A percentile compares a stretch with the other conserved stretches of the same genome.
phyloP scores from a whole-genome alignment of 2,888 invertebrate genomes.

The Endomychus coccineus region DNA sequence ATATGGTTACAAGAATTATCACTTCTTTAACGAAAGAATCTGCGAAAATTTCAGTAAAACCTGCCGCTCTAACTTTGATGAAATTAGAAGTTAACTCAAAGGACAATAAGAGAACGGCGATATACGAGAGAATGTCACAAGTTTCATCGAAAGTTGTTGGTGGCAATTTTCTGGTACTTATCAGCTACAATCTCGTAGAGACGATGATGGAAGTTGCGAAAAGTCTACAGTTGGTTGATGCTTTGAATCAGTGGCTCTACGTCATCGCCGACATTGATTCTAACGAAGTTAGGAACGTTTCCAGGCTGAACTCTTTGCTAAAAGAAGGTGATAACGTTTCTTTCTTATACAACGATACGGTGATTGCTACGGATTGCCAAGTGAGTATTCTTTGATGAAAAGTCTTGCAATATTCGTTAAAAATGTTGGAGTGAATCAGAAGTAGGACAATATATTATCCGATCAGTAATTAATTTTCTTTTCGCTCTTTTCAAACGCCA shows the following conservation, averaged over 20 bases:
- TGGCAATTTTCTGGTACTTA: slow-evolving; percentile 53
- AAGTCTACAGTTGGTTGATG: slow-evolving; percentile 57
- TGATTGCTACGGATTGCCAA: slow-evolving; percentile 47
- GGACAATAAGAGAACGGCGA: slow-evolving; percentile 29
- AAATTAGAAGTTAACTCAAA: slow-evolving; percentile 28
- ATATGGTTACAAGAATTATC: slow-evolving; percentile 59
- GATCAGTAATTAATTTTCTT: no score
- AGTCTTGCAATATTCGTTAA: background rate
- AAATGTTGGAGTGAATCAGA: background rate
- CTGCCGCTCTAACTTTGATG: slow-evolving; percentile 36
- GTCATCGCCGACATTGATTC: slow-evolving; percentile 57
- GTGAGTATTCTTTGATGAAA: slow-evolving; percentile 38
- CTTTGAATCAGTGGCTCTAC: slow-evolving; percentile 76
- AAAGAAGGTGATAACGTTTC: slow-evolving; percentile 76
- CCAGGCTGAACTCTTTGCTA: slow-evolving; percentile 51
- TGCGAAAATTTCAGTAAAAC: slow-evolving; percentile 17
- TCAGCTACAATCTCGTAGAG: slow-evolving; percentile 54
- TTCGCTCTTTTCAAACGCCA: no score
- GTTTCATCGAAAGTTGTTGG: slow-evolving; percentile 38
- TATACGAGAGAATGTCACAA: slow-evolving; percentile 32
- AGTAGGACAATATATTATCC: no score
- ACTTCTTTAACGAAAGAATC: slow-evolving; percentile 47
- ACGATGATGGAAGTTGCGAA: slow-evolving; percentile 64
- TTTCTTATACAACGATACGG: slow-evolving; percentile 64
- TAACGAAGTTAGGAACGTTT: slow-evolving; percentile 46